Evolutionary conservation across 2,888 invertebrate species (phyloP).

Genomic region (Galeopsomyia nigrocyanea): DNA sequence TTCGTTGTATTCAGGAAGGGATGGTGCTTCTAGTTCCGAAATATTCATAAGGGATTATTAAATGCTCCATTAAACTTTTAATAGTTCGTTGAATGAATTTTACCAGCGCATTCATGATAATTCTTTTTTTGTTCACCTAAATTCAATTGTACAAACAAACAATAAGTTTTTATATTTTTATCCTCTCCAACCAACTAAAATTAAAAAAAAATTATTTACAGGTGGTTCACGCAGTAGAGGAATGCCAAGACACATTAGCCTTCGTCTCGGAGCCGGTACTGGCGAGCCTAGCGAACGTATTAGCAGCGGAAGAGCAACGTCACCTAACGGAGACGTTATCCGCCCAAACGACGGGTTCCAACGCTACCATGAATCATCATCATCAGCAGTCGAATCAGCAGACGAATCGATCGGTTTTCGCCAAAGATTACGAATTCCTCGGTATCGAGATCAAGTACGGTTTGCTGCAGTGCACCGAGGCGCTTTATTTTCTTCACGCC

Average conservation of each 20-base stretch:
- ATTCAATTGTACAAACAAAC: too few species aligned
- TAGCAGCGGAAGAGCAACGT: constrained; percentile 82
- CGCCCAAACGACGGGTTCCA: constrained; percentile 64
- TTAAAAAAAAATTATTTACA: constrained; percentile 15
- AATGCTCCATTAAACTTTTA: too few species aligned
- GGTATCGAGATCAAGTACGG: constrained; percentile 96
- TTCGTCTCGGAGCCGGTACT: constrained; percentile 95
- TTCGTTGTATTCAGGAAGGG: too few species aligned
- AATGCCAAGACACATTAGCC: constrained; percentile 88
- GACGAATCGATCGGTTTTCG: constrained; percentile 72
- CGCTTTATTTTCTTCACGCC: constrained; percentile 92
- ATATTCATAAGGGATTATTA: too few species aligned
- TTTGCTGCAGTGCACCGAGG: constrained; percentile 93
- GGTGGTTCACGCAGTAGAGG: constrained; percentile 73
- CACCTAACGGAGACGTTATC: constrained; percentile 62
- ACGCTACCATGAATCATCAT: constrained; percentile 56
- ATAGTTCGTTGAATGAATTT: too few species aligned
- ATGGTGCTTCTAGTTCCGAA: too few species aligned
- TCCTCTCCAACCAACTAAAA: too few species aligned
- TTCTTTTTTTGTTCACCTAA: too few species aligned
- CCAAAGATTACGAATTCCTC: constrained; percentile 88
- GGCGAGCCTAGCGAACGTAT: constrained; percentile 89
- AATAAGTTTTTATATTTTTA: too few species aligned
- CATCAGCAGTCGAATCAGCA: constrained; percentile 23
- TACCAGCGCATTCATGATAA: too few species aligned